A percentile compares a stretch with the other conserved stretches of the same genome.
Evolutionary conservation across 1,140 invertebrate species (phyloP).

Genomic region (Scaptomyza montana): DNA sequence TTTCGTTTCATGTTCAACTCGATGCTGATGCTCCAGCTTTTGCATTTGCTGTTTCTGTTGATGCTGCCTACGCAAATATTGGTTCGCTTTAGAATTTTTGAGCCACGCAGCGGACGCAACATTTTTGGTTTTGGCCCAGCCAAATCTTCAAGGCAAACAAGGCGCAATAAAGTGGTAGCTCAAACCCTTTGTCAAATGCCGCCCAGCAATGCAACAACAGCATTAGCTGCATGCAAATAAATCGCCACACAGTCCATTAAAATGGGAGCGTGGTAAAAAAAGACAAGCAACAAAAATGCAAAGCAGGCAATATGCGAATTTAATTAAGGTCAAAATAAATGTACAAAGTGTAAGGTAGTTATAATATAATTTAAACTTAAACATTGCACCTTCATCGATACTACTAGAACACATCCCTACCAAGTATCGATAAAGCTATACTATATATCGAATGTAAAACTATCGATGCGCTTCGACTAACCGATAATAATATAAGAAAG

Average conservation of each 20-base stretch:
- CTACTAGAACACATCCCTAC: no score
- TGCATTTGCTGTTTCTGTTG: neutral
- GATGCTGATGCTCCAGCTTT: constrained; percentile 2
- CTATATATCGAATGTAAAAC: no score
- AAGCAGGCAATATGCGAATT: constrained; percentile 71
- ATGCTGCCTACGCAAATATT: constrained; percentile 57
- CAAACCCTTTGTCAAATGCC: constrained; percentile 16
- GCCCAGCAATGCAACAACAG: constrained; percentile 6
- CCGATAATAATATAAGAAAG: no score
- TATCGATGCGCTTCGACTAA: no score
- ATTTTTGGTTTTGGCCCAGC: constrained; percentile 27
- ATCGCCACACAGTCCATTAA: constrained; percentile 2
- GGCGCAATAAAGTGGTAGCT: constrained; percentile 26
- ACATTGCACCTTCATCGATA: no score
- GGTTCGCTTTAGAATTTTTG: constrained; percentile 36
- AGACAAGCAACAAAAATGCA: constrained; percentile 37
- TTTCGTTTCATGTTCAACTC: constrained; percentile 20
- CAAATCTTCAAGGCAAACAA: constrained; percentile 32
- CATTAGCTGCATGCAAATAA: constrained; percentile 46
- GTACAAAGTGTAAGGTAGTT: no score
- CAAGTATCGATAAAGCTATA: no score
- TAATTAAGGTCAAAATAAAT: constrained; percentile 74
- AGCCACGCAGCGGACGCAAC: constrained; percentile 4
- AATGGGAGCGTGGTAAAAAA: neutral
- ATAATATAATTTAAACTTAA: no score